A percentile compares a stretch with the other conserved stretches of the same genome.
phyloP scores from a whole-genome alignment of 1,140 invertebrate genomes.

The Calosoma granatense region DNA sequence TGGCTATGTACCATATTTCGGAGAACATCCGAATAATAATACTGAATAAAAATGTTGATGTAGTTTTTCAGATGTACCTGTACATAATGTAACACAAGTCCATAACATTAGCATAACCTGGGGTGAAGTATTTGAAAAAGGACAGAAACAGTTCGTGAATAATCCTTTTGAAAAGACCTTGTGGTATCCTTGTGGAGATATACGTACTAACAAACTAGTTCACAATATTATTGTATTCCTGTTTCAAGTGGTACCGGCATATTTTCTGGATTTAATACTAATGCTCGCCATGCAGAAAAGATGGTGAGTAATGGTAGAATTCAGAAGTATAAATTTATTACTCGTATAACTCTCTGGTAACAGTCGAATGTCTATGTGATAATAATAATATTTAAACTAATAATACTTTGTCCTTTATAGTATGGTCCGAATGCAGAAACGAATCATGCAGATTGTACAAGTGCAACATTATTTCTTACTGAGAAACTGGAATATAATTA shows the following conservation, averaged over 20 bases:
- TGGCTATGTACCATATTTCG: too few relatives aligned
- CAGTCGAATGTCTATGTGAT: too few relatives aligned
- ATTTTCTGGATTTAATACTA: conserved; percentile 47
- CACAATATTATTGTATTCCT: conserved; percentile 45
- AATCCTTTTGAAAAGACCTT: conserved; percentile 47
- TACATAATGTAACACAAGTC: conserved; percentile 41
- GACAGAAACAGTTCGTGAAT: conserved; percentile 32
- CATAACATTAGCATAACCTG: conserved; percentile 41
- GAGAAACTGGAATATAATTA: conserved; percentile 53
- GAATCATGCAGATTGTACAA: conserved; percentile 39
- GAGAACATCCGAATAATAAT: too few relatives aligned
- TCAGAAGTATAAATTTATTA: conserved; percentile 13
- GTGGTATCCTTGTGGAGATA: conserved; percentile 52
- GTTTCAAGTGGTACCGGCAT: conserved; percentile 51
- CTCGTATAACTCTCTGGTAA: too few relatives aligned
- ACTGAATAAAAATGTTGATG: not conserved
- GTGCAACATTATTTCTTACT: conserved; percentile 63
- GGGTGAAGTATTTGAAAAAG: conserved; percentile 50
- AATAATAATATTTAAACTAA: too few relatives aligned
- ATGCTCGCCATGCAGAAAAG: conserved; percentile 46
- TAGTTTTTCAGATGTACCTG: conserved; percentile 27
- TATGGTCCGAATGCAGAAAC: conserved; percentile 42
- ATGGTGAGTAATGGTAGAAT: conserved; percentile 38
- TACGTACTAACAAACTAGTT: conserved; percentile 42
- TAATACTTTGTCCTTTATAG: too few relatives aligned